Evolutionary conservation across 2,113 vertebrate genomes (phyloP).

Genomic region (Opisthocomus hoazin): DNA sequence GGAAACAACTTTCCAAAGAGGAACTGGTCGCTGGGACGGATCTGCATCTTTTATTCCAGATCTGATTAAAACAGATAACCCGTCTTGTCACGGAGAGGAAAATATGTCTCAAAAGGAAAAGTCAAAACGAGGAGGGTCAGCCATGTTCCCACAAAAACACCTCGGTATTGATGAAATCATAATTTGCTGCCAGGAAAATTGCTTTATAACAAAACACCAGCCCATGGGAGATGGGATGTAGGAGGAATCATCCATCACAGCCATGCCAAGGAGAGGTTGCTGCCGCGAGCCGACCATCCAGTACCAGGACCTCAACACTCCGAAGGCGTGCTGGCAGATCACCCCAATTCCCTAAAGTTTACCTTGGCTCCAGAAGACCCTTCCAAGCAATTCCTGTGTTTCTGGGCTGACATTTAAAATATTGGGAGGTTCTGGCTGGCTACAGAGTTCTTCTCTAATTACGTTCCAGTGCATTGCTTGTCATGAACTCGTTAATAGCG

Average conservation of each 20-base stretch:
- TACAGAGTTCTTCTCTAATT: background rate
- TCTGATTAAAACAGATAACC: background rate
- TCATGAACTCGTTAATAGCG: background rate
- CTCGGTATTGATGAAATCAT: background rate
- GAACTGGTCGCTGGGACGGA: background rate
- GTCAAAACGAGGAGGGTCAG: background rate
- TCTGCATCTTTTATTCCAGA: background rate
- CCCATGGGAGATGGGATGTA: background rate
- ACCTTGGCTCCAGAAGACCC: conserved; percentile 16
- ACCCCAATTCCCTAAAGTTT: background rate
- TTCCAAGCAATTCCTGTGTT: background rate
- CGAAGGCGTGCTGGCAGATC: background rate
- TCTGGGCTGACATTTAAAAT: background rate
- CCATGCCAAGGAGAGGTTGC: background rate
- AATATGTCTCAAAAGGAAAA: background rate
- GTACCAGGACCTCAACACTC: background rate
- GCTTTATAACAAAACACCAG: background rate
- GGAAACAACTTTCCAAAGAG: background rate
- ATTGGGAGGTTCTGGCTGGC: background rate
- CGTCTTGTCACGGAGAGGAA: rapidly evolving
- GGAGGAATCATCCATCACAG: background rate
- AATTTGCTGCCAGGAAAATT: background rate
- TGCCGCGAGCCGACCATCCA: rapidly evolving
- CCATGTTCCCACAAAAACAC: background rate
- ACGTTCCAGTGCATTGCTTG: background rate